These are phyloP conservation scores for Sebastes variabilis DNA, from an alignment of 2,797 vertebrate genomes.

Conservation along the genomic window DNA sequence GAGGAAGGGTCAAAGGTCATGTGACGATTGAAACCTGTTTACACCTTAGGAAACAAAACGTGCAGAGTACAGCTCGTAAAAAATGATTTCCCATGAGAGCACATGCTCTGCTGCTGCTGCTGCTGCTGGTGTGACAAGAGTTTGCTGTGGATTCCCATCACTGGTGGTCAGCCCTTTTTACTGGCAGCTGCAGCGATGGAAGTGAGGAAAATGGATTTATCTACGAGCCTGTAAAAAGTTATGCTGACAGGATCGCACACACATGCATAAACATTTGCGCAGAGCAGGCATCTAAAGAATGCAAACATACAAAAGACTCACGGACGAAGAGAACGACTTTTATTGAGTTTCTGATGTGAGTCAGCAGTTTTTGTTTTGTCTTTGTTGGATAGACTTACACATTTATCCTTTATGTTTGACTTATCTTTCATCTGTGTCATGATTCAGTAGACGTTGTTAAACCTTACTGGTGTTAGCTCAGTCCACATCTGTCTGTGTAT, in stretches of 20 bases:
- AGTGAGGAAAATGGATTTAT: constrained; percentile 47
- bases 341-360: neutral
- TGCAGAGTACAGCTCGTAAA: constrained; percentile 20
- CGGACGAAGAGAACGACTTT: constrained; percentile 4
- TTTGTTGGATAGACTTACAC: constrained; percentile 18
- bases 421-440: constrained; percentile 51
- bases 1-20: constrained; percentile 16
- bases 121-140: neutral
- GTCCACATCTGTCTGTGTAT: constrained; percentile 30
- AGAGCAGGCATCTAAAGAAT: constrained; percentile 19
- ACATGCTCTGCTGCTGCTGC: neutral
- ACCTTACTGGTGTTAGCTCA: constrained; percentile 48
- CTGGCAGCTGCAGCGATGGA: constrained; percentile 35
- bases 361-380: constrained; percentile 50
- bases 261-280: constrained; percentile 48
- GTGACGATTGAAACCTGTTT: constrained; percentile 23
- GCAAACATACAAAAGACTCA: constrained; percentile 22
- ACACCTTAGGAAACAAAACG: constrained; percentile 23
- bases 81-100: constrained; percentile 42
- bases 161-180: constrained; percentile 21
- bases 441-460: constrained; percentile 55
- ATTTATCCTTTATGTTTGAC: constrained; percentile 40
- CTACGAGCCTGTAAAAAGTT: constrained; percentile 36
- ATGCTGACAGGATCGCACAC: constrained; percentile 14
- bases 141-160: constrained; percentile 39